phyloP scores from a whole-genome alignment of 2,888 invertebrate species.

The Apamea epomidion region DNA sequence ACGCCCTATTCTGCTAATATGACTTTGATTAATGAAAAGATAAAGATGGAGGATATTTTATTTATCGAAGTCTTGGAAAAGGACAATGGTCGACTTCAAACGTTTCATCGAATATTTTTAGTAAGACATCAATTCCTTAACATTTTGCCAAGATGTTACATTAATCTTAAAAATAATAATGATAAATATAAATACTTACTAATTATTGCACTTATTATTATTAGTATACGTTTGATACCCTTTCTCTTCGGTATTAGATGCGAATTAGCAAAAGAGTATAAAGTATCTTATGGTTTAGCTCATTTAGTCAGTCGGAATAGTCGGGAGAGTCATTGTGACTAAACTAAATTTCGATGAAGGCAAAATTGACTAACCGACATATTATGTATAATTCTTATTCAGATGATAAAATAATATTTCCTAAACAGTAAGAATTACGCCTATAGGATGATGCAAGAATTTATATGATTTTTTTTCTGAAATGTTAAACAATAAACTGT shows the following conservation, averaged over 20 bases:
- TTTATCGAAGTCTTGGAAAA: not conserved
- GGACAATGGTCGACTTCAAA: not conserved
- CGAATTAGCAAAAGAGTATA: slow-evolving; percentile 81
- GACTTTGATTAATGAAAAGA: not conserved
- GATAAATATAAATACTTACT: slow-evolving; percentile 49
- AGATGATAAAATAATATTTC: too few relatives aligned
- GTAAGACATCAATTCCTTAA: slow-evolving; percentile 17
- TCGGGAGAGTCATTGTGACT: slow-evolving; percentile 29
- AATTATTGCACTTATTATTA: slow-evolving; percentile 62
- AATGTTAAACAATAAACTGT: too few relatives aligned
- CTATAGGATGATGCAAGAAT: too few relatives aligned
- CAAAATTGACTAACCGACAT: too few relatives aligned
- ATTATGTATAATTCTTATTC: too few relatives aligned
- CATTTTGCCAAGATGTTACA: slow-evolving; percentile 23
- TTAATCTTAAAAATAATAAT: slow-evolving; percentile 46
- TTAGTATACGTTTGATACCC: slow-evolving; percentile 76
- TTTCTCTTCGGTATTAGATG: slow-evolving; percentile 75
- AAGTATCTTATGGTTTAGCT: slow-evolving; percentile 70
- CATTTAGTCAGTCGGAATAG: slow-evolving; percentile 48
- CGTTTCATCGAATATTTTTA: slow-evolving; percentile 26
- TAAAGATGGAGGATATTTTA: not conserved
- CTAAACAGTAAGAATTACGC: too few relatives aligned
- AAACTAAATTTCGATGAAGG: not conserved
- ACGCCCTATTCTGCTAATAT: not conserved
- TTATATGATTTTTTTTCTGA: too few relatives aligned